These are phyloP conservation scores for Polyergus mexicanus DNA, from an alignment of 1,140 invertebrate species.

Conservation along the genomic window DNA sequence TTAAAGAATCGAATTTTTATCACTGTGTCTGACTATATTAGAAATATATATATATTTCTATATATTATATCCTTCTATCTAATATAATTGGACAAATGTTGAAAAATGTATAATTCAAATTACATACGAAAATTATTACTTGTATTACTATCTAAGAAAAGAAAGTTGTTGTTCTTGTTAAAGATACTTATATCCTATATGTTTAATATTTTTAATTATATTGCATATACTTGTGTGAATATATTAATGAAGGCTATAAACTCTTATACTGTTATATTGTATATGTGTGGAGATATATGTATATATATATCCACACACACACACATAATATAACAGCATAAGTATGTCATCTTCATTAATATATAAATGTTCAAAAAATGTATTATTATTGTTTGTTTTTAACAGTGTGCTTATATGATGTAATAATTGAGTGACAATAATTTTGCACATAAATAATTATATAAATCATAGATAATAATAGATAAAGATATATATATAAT, in stretches of 20 bases:
- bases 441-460: conserved; percentile 21
- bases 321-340: not conserved
- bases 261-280: too few relatives aligned
- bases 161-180: too few relatives aligned
- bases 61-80: too few relatives aligned
- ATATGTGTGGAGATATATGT: not conserved
- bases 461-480: not conserved
- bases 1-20: not conserved
- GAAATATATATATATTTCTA: too few relatives aligned
- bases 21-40: not conserved
- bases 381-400: conserved; percentile 10
- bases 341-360: not conserved
- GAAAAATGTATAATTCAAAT: not conserved
- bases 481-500: not conserved
- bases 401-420: conserved; percentile 19
- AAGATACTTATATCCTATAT: too few relatives aligned
- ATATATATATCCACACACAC: not conserved
- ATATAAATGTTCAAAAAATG: conserved; percentile 5
- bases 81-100: too few relatives aligned
- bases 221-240: too few relatives aligned
- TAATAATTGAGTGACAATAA: conserved; percentile 16
- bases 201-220: too few relatives aligned
- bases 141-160: not conserved
- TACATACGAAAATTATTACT: not conserved
- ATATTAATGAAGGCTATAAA: too few relatives aligned